Evolutionary conservation across 2,888 invertebrate species (phyloP).

Genomic region (Zygogramma bicolorata): DNA sequence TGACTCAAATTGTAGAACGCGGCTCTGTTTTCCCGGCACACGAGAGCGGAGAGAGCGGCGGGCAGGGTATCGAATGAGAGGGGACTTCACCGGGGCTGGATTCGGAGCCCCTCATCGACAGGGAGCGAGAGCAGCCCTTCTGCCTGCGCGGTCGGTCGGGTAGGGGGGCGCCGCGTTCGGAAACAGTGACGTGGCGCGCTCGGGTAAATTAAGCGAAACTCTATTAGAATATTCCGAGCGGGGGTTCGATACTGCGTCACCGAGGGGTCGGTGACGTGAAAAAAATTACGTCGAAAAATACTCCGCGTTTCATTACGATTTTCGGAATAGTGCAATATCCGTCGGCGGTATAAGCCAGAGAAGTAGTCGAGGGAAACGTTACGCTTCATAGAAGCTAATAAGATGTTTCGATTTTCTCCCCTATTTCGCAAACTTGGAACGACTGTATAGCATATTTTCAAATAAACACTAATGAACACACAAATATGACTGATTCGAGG

Average conservation of each 20-base stretch:
- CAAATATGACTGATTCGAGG: too few species aligned
- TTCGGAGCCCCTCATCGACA: conserved; percentile 35
- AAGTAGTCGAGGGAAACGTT: too few species aligned
- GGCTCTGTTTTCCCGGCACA: neutral
- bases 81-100: conserved; percentile 28
- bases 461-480: too few species aligned
- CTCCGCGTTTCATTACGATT: too few species aligned
- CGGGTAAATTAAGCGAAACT: neutral
- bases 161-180: conserved; percentile 7
- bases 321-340: too few species aligned
- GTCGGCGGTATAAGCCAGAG: too few species aligned
- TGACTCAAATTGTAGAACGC: conserved; percentile 5
- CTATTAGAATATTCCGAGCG: neutral
- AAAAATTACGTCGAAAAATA: neutral
- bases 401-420: too few species aligned
- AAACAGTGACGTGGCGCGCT: conserved; percentile 8
- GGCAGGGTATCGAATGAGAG: conserved; percentile 9
- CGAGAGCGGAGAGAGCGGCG: conserved; percentile 5
- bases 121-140: conserved; percentile 44
- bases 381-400: too few species aligned
- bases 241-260: too few species aligned
- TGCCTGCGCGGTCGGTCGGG: neutral
- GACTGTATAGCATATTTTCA: too few species aligned
- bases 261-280: neutral
- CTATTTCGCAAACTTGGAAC: too few species aligned